Percentiles rank a stretch among this genome's conserved stretches.
phyloP scores from a whole-genome alignment of 2,113 vertebrate genomes.

The Larimichthys polyactis region DNA sequence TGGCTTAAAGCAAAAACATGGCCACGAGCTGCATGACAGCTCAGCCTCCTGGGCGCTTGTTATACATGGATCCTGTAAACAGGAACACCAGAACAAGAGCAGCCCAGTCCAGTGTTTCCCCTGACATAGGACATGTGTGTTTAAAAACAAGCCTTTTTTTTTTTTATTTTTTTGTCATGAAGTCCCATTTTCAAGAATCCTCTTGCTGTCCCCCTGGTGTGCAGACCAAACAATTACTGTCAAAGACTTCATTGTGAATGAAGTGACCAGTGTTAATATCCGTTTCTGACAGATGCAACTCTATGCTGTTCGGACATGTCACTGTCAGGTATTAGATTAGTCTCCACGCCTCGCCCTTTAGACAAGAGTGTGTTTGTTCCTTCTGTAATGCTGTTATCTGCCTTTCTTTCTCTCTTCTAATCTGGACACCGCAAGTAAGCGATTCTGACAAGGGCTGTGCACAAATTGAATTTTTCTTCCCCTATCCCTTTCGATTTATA shows the following conservation, averaged over 20 bases:
- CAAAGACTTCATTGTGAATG: background rate
- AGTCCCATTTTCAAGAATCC: background rate
- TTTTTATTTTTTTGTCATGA: background rate
- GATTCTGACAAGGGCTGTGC: slow-evolving; percentile 75
- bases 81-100: background rate
- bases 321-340: slow-evolving; percentile 75
- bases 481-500: slow-evolving; percentile 77
- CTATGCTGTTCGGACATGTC: slow-evolving; percentile 35
- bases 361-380: slow-evolving; percentile 75
- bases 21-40: slow-evolving; percentile 36
- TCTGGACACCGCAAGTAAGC: slow-evolving; percentile 77
- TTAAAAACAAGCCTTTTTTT: too few relatives aligned
- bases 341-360: slow-evolving; percentile 59
- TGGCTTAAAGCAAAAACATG: slow-evolving; percentile 62
- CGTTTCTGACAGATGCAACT: slow-evolving; percentile 52
- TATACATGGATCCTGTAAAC: slow-evolving; percentile 12
- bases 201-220: background rate
- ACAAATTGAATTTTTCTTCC: slow-evolving; percentile 79
- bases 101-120: too few relatives aligned
- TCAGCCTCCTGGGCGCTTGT: slow-evolving; percentile 10
- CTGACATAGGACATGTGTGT: background rate
- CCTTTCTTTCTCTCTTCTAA: slow-evolving; percentile 65
- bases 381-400: slow-evolving; percentile 70
- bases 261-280: slow-evolving; percentile 55
- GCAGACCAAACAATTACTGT: background rate